These are phyloP conservation scores for Schizaphis graminum DNA, from an alignment of 2,888 invertebrate genomes.

Conservation along the genomic window DNA sequence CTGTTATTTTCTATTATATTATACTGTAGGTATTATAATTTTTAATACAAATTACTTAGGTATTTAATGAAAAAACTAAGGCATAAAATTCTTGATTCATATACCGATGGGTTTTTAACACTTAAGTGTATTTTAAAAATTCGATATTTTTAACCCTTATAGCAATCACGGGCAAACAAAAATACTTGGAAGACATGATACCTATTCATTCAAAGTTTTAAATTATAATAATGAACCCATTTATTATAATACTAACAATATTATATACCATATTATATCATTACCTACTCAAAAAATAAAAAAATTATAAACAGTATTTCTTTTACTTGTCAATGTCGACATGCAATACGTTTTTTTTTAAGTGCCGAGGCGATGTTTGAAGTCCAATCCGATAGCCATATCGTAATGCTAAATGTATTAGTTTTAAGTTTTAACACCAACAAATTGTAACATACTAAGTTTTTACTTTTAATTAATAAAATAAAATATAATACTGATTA, in stretches of 20 bases:
- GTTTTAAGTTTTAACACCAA: background rate
- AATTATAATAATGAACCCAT: background rate
- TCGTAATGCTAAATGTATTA: background rate
- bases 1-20: background rate
- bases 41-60: background rate
- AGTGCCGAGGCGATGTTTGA: background rate
- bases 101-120: background rate
- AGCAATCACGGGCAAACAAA: background rate
- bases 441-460: background rate
- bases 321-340: background rate
- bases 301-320: background rate
- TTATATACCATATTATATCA: background rate
- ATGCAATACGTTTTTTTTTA: background rate
- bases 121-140: background rate
- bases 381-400: background rate
- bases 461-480: background rate
- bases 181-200: background rate
- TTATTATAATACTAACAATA: background rate
- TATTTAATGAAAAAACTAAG: conserved; percentile 8
- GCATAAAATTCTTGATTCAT: background rate
- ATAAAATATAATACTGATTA: background rate
- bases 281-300: background rate
- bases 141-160: background rate
- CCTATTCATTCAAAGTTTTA: background rate
- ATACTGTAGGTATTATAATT: background rate